Percentiles rank a stretch among this genome's conserved stretches.
These are phyloP conservation scores for Hylaeus anthracinus DNA, from an alignment of 1,140 invertebrate species.

Conservation along the genomic window DNA sequence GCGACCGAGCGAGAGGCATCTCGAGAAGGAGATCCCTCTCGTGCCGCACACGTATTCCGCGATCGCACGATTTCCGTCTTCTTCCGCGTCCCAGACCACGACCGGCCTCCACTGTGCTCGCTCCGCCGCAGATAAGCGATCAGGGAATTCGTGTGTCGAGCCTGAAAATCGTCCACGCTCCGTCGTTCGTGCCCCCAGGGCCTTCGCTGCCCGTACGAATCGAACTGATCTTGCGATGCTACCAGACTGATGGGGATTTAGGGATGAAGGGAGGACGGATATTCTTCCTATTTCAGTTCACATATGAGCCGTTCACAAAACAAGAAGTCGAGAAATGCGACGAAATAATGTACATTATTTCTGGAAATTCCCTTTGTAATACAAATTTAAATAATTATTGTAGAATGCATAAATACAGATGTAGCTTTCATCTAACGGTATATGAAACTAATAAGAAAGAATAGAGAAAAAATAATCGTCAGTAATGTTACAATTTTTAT, in stretches of 20 bases:
- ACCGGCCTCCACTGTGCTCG: slow-evolving; percentile 15
- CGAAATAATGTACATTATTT: too few species aligned
- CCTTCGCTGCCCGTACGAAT: neutral
- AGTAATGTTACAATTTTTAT: too few species aligned
- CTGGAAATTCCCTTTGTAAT: too few species aligned
- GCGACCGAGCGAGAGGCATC: slow-evolving; percentile 25
- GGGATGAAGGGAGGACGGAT: neutral
- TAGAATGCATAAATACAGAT: too few species aligned
- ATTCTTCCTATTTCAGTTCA: too few species aligned
- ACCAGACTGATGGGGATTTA: too few species aligned
- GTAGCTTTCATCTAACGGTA: too few species aligned
- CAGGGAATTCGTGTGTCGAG: slow-evolving; percentile 11
- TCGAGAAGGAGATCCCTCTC: slow-evolving; percentile 22
- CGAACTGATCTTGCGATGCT: neutral
- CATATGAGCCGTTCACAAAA: too few species aligned
- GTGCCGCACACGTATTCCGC: slow-evolving; percentile 43
- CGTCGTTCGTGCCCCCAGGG: neutral
- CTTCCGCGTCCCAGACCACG: slow-evolving; percentile 41
- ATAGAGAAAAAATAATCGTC: too few species aligned
- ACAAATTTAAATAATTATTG: too few species aligned
- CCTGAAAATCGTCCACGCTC: slow-evolving; percentile 16
- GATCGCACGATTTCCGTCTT: slow-evolving; percentile 53
- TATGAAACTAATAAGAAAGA: too few species aligned
- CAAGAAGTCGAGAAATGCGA: too few species aligned
- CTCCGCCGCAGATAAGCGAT: slow-evolving; percentile 31